These are phyloP conservation scores for Reticulitermes lucifugus DNA, from an alignment of 2,888 invertebrate genomes.

Conservation along the genomic window DNA sequence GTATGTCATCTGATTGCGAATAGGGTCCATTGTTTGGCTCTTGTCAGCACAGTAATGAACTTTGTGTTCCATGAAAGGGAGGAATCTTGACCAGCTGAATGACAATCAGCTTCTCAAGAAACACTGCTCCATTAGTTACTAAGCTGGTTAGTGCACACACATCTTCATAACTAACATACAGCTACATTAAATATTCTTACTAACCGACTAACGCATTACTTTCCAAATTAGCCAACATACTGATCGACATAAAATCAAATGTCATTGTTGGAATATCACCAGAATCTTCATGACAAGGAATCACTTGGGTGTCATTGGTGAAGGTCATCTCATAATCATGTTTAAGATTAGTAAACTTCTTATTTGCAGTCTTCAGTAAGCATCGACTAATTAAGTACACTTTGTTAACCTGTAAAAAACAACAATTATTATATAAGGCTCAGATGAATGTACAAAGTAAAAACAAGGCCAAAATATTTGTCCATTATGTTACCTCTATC, in stretches of 20 bases:
- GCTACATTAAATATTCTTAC: slow-evolving; percentile 53
- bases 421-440: neutral
- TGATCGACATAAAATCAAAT: slow-evolving; percentile 83
- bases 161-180: no score
- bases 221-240: slow-evolving; percentile 74
- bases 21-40: no score
- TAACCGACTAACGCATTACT: slow-evolving; percentile 80
- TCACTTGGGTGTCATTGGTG: slow-evolving; percentile 75
- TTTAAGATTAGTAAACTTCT: slow-evolving; percentile 82
- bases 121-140: no score
- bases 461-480: no score
- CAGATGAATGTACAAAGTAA: no score
- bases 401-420: slow-evolving; percentile 73
- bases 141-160: no score
- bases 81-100: no score
- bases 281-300: slow-evolving; percentile 67
- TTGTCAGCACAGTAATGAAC: no score
- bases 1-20: no score
- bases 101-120: no score
- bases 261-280: slow-evolving; percentile 79
- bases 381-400: slow-evolving; percentile 91
- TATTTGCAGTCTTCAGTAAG: slow-evolving; percentile 92
- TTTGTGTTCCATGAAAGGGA: no score
- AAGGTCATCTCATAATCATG: slow-evolving; percentile 98
- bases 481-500: slow-evolving; percentile 75